Conservation (phyloP, 2,113 vertebrate species). For the Paralichthys olivaceus region DNA sequence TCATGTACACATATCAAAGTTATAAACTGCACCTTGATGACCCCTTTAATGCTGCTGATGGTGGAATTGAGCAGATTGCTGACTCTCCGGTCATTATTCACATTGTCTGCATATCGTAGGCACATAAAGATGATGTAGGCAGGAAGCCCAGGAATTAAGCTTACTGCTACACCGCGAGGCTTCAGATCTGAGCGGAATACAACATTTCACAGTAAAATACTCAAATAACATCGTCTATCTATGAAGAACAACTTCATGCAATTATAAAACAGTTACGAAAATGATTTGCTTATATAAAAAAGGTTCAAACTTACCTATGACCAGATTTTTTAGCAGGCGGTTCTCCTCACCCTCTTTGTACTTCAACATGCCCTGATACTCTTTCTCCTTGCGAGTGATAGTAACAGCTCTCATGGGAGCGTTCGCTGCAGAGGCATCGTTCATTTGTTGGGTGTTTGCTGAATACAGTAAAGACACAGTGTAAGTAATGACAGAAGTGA, state of each 20-base stretch:
- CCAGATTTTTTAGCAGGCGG: constrained; percentile 91
- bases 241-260: background rate
- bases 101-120: constrained; percentile 92
- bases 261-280: background rate
- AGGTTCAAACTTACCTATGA: constrained; percentile 83
- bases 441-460: constrained; percentile 85
- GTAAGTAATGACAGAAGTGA: background rate
- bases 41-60: constrained; percentile 94
- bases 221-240: background rate
- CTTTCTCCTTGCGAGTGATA: constrained; percentile 94
- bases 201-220: constrained; percentile 1
- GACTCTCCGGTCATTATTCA: constrained; percentile 94
- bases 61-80: constrained; percentile 90
- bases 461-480: constrained; percentile 14
- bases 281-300: background rate
- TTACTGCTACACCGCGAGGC: constrained; percentile 92
- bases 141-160: constrained; percentile 91
- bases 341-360: constrained; percentile 92
- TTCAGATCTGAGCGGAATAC: constrained; percentile 86
- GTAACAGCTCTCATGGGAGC: constrained; percentile 86
- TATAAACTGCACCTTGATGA: constrained; percentile 87
- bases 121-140: constrained; percentile 99
- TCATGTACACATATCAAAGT: background rate
- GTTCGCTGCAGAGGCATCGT: constrained; percentile 64
- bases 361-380: constrained; percentile 96